Conservation (phyloP, 1,140 invertebrate species). For the Lepidurus packardi region DNA sequence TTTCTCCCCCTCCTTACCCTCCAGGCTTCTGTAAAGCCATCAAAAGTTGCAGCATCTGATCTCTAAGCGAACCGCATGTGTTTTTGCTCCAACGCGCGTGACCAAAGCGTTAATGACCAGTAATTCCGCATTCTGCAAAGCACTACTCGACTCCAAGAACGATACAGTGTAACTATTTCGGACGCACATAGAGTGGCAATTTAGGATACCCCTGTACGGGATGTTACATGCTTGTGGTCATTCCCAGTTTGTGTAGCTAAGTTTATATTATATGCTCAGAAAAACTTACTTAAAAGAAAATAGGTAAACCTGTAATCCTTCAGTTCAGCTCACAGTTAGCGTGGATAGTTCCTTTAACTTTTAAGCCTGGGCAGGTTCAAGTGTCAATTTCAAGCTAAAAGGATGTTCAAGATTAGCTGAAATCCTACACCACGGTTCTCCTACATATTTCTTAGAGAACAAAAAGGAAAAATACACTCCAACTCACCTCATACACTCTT, state of each 20-base stretch:
- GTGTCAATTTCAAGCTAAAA: background rate
- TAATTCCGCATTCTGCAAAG: constrained; percentile 16
- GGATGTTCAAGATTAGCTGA: background rate
- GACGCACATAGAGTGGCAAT: background rate
- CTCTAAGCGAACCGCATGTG: constrained; percentile 2
- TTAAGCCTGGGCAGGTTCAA: background rate
- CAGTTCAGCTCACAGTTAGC: no score
- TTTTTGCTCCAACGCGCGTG: constrained; percentile 14
- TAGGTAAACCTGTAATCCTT: no score
- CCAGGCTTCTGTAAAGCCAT: background rate
- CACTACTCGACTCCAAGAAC: background rate
- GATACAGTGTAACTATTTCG: background rate
- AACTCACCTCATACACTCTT: background rate
- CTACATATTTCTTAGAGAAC: background rate
- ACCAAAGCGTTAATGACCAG: constrained; percentile 21
- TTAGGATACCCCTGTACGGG: background rate
- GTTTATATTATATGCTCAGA: no score
- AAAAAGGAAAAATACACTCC: background rate
- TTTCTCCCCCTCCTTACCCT: background rate
- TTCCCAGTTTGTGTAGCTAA: background rate
- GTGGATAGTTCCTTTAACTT: no score
- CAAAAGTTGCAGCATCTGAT: constrained; percentile 19
- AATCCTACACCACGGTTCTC: background rate
- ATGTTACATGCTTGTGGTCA: constrained; percentile 6
- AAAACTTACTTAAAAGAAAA: background rate